phyloP scores from a whole-genome alignment of 2,113 vertebrate genomes.

The Nycticorax nycticorax region DNA sequence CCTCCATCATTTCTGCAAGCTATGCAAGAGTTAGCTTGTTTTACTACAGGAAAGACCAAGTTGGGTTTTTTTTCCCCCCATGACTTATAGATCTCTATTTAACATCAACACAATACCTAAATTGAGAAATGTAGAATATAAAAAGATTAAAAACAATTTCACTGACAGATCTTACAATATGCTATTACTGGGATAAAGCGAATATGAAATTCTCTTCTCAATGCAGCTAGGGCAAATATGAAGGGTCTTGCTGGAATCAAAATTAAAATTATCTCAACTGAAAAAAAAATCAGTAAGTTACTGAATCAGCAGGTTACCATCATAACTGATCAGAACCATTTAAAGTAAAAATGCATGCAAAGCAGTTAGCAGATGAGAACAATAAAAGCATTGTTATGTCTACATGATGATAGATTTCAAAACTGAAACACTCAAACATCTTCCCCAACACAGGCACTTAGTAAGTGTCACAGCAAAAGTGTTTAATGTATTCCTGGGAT shows the following conservation, averaged over 20 bases:
- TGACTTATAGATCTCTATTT: neutral
- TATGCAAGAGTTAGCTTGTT: neutral
- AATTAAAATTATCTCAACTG: neutral
- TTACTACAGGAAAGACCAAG: neutral
- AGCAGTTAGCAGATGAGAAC: conserved; percentile 7
- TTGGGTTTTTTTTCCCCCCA: accelerated
- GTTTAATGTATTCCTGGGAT: neutral
- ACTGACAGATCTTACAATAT: neutral
- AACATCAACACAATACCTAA: neutral
- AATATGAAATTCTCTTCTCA: neutral
- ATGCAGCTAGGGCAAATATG: neutral
- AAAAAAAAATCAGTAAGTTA: neutral
- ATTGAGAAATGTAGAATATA: neutral
- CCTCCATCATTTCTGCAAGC: neutral
- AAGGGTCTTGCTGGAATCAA: neutral
- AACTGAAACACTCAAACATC: neutral
- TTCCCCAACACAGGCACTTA: neutral
- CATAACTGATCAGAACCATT: neutral
- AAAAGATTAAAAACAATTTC: neutral
- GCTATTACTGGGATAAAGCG: neutral
- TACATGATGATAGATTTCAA: neutral
- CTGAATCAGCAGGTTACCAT: neutral
- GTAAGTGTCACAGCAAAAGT: neutral
- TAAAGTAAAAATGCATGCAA: neutral
- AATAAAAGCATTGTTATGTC: conserved; percentile 21